Percentiles rank a stretch among this genome's conserved stretches.
Conservation (phyloP, 2,113 vertebrate genomes). For the Nothoprocta pentlandii region DNA sequence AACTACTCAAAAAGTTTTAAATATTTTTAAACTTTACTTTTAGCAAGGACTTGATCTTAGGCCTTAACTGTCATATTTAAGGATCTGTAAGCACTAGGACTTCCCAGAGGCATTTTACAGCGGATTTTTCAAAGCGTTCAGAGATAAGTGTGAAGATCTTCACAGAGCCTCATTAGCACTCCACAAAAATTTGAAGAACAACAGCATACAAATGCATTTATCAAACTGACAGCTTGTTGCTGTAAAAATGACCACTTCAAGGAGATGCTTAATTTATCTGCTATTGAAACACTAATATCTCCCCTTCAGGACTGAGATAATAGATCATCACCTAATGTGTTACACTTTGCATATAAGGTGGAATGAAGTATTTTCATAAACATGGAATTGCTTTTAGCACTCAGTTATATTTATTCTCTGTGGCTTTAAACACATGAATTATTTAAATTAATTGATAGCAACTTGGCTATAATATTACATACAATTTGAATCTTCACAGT, state of each 20-base stretch:
- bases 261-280: not conserved
- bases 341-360: not conserved
- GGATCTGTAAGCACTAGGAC: not conserved
- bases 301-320: not conserved
- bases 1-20: not conserved
- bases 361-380: slow-evolving; percentile 5
- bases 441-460: not conserved
- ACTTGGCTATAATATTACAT: not conserved
- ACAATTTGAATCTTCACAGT: not conserved
- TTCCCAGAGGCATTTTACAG: not conserved
- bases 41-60: not conserved
- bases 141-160: not conserved
- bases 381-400: not conserved
- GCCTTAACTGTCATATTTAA: not conserved
- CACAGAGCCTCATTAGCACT: not conserved
- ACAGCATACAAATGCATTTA: not conserved
- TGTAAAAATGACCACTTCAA: slow-evolving; percentile 36
- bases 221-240: not conserved
- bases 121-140: not conserved
- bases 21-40: not conserved
- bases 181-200: not conserved
- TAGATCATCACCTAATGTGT: not conserved
- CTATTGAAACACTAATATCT: not conserved
- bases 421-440: not conserved
- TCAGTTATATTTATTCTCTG: not conserved